phyloP scores from a whole-genome alignment of 2,888 invertebrate genomes.

The Cabera pusaria region DNA sequence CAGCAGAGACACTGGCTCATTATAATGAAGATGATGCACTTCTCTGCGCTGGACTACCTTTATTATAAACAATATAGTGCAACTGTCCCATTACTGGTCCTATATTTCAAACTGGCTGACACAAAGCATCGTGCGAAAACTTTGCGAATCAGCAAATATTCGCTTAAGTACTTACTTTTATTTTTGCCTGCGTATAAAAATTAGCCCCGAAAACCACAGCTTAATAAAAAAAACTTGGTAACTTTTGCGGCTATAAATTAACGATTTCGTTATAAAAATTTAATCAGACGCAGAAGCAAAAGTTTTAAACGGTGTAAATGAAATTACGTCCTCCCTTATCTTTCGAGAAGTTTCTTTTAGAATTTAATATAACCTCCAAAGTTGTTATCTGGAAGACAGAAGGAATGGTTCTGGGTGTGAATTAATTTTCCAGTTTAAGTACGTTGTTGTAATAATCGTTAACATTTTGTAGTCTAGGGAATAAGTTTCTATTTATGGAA shows the following conservation, averaged over 20 bases:
- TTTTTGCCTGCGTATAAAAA: too few relatives aligned
- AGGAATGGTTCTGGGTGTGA: conserved; percentile 54
- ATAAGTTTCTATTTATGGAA: too few relatives aligned
- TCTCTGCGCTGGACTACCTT: too few relatives aligned
- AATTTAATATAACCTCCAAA: conserved; percentile 66
- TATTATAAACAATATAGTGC: too few relatives aligned
- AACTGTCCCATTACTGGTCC: too few relatives aligned
- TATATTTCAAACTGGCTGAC: too few relatives aligned
- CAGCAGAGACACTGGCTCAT: too few relatives aligned
- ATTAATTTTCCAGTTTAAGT: conserved; percentile 49
- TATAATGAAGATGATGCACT: too few relatives aligned
- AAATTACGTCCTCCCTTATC: conserved; percentile 65
- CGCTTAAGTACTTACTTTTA: conserved; percentile 6
- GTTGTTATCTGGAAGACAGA: conserved; percentile 56
- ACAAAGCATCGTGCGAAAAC: too few relatives aligned
- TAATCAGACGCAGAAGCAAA: conserved; percentile 55
- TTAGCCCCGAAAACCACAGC: conserved; percentile 26
- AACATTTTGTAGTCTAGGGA: too few relatives aligned
- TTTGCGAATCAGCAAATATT: too few relatives aligned
- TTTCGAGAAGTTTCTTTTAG: conserved; percentile 53
- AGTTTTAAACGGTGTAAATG: conserved; percentile 67
- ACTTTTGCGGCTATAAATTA: conserved; percentile 49
- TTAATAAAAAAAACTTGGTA: conserved; percentile 25
- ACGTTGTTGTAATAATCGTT: conserved; percentile 16
- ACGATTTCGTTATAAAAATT: conserved; percentile 62